Percentiles rank a stretch among this genome's conserved stretches.
These are phyloP conservation scores for Cinclus cinclus DNA, from an alignment of 2,113 vertebrate species.

Conservation along the genomic window DNA sequence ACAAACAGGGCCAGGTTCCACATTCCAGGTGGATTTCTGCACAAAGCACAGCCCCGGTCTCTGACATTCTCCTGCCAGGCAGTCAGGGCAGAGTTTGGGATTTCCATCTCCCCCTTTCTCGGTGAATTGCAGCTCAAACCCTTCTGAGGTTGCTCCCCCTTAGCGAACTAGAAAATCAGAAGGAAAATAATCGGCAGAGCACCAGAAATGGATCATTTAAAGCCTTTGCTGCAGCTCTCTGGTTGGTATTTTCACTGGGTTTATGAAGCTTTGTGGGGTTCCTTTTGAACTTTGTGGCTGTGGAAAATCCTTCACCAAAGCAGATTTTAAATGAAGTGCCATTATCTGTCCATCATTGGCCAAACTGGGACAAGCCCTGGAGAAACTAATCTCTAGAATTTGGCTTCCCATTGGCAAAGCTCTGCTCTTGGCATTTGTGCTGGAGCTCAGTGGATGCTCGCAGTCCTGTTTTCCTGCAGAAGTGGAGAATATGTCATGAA, in stretches of 20 bases:
- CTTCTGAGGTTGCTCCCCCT: background rate
- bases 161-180: fast-evolving
- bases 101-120: background rate
- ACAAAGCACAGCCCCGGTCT: fast-evolving
- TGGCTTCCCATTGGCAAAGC: background rate
- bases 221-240: background rate
- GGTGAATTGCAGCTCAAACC: fast-evolving
- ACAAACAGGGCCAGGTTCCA: fast-evolving
- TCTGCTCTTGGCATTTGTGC: background rate
- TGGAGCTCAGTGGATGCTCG: background rate
- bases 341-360: background rate
- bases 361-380: background rate
- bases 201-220: background rate
- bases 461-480: background rate
- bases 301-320: background rate
- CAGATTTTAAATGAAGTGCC: background rate
- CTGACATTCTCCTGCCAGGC: background rate
- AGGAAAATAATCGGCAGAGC: background rate
- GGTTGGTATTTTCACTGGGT: background rate
- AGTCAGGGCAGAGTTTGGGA: fast-evolving
- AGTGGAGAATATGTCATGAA: background rate
- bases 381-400: background rate
- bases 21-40: fast-evolving
- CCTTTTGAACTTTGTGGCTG: background rate
- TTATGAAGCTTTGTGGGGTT: background rate